A percentile compares a stretch with the other conserved stretches of the same genome.
Conservation (phyloP, 2,888 invertebrate species). For the Ophion obscuratus region DNA sequence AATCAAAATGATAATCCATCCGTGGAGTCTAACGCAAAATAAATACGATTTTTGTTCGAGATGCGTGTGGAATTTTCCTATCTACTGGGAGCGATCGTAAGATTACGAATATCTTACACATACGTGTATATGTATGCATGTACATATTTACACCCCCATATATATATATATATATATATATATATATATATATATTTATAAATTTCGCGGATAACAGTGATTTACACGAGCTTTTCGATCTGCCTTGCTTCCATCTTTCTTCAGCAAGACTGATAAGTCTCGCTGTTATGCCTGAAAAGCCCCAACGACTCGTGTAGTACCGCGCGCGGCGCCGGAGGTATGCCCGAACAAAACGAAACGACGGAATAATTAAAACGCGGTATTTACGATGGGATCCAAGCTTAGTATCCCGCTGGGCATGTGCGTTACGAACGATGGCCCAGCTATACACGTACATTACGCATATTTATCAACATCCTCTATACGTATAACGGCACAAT, state of each 20-base stretch:
- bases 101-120: not conserved
- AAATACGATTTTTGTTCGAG: not conserved
- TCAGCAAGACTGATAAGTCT: constrained; percentile 24
- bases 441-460: not conserved
- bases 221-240: constrained; percentile 43
- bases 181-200: not conserved
- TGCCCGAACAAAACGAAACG: constrained; percentile 65
- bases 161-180: too few relatives aligned
- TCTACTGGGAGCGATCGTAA: constrained; percentile 1
- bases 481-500: not conserved
- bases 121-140: not conserved
- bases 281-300: not conserved
- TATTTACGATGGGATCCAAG: constrained; percentile 70
- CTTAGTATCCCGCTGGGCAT: constrained; percentile 69
- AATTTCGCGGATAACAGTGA: constrained; percentile 35
- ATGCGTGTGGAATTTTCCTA: not conserved
- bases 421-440: constrained; percentile 71
- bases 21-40: not conserved
- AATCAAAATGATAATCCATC: not conserved
- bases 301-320: too few relatives aligned
- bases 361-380: constrained; percentile 79
- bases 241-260: constrained; percentile 10
- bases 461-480: constrained; percentile 7
- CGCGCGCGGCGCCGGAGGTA: constrained; percentile 14
- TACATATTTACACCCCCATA: constrained; percentile 5